phyloP scores from a whole-genome alignment of 2,797 vertebrate genomes.

The Catostomus latipinnis region DNA sequence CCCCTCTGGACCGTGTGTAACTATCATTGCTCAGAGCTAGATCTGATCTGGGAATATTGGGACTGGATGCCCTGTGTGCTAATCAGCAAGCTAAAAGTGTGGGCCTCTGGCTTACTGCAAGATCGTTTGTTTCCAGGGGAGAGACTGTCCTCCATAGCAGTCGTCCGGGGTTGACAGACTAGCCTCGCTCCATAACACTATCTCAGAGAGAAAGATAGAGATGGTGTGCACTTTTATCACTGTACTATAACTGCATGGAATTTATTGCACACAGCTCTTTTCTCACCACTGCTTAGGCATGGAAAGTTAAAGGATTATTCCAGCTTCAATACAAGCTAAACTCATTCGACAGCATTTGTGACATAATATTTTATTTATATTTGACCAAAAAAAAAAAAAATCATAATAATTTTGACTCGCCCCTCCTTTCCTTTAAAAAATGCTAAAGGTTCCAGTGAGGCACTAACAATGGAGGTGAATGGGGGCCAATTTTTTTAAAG shows the following conservation, averaged over 20 bases:
- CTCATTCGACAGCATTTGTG: too few species aligned
- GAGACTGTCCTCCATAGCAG: conserved; percentile 13
- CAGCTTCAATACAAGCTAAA: too few species aligned
- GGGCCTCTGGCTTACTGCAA: conserved; percentile 9
- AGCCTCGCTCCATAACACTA: conserved; percentile 18
- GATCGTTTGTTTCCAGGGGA: conserved; percentile 31
- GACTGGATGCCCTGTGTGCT: conserved; percentile 38
- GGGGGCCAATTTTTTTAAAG: too few species aligned
- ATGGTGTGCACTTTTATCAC: conserved; percentile 22
- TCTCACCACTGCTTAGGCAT: conserved; percentile 7
- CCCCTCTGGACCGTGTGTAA: conserved; percentile 19
- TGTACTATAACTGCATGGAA: not conserved
- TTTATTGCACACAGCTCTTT: not conserved
- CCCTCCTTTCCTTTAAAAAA: too few species aligned
- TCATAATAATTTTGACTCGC: too few species aligned
- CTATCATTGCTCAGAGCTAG: conserved; percentile 25
- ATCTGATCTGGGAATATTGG: conserved; percentile 38
- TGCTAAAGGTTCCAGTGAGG: too few species aligned
- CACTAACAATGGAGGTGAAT: too few species aligned
- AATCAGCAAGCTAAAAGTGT: conserved; percentile 43
- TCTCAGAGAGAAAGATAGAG: conserved; percentile 15
- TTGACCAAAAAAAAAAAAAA: too few species aligned
- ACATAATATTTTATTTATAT: too few species aligned
- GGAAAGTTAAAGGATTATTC: not conserved
- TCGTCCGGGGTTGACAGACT: conserved; percentile 11